These are phyloP conservation scores for Phorcus lineatus DNA, from an alignment of 2,888 invertebrate species.

Conservation along the genomic window DNA sequence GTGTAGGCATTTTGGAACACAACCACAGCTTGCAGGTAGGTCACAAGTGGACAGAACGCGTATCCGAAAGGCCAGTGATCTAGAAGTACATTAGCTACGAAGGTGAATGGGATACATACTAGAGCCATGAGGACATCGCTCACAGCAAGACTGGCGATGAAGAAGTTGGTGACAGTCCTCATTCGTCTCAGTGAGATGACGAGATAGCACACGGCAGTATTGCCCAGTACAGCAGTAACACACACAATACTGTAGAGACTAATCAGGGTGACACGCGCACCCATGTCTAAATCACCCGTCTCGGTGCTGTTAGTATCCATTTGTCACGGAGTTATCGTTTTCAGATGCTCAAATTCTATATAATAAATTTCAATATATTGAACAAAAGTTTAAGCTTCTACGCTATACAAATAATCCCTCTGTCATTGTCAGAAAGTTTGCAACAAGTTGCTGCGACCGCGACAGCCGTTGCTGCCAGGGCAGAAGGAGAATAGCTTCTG, in stretches of 20 bases:
- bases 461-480: no score
- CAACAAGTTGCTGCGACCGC: no score
- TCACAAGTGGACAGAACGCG: conserved; percentile 87
- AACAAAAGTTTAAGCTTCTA: no score
- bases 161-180: conserved; percentile 90
- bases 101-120: conserved; percentile 77
- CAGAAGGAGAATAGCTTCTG: no score
- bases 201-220: conserved; percentile 86
- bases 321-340: no score
- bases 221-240: conserved; percentile 70
- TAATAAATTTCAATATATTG: no score
- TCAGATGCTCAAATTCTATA: no score
- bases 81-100: conserved; percentile 86
- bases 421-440: no score
- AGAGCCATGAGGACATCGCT: conserved; percentile 75
- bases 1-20: conserved; percentile 88
- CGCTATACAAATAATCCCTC: no score
- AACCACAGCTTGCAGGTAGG: conserved; percentile 79
- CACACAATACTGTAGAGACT: conserved; percentile 30
- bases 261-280: conserved; percentile 16
- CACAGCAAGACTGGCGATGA: conserved; percentile 73
- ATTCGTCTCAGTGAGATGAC: conserved; percentile 89
- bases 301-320: no score
- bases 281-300: neutral
- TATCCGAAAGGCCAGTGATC: conserved; percentile 91